Percentiles rank a stretch among this genome's conserved stretches.
Conservation (phyloP, 2,888 invertebrate genomes). For the Drosophila paranaensis region DNA sequence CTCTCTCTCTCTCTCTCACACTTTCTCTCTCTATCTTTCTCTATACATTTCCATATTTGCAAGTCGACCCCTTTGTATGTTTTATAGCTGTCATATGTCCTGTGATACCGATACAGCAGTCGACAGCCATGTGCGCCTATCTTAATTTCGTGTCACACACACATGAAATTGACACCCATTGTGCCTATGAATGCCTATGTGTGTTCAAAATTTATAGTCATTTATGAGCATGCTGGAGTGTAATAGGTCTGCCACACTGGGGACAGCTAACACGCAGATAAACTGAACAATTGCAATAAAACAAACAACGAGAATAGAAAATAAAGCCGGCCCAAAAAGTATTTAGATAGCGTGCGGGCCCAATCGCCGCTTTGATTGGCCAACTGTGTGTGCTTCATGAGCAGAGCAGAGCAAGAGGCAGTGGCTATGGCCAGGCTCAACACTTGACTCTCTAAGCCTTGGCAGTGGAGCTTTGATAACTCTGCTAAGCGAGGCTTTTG, state of each 20-base stretch:
- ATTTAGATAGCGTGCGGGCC: constrained; percentile 30
- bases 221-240: constrained; percentile 33
- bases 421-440: no score
- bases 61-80: constrained; percentile 42
- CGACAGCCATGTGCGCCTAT: constrained; percentile 69
- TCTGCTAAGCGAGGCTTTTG: background rate
- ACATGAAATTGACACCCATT: constrained; percentile 69
- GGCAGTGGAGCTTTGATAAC: background rate
- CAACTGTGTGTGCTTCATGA: constrained; percentile 16
- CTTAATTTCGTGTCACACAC: constrained; percentile 76
- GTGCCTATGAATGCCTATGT: constrained; percentile 5
- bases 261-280: constrained; percentile 67
- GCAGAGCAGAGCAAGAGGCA: no score
- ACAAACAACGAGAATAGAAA: constrained; percentile 6
- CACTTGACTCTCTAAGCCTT: no score
- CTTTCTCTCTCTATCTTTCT: background rate
- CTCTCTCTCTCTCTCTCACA: background rate
- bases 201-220: constrained; percentile 49
- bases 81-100: constrained; percentile 69
- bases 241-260: constrained; percentile 51
- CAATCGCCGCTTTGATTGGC: constrained; percentile 39
- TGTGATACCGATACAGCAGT: constrained; percentile 46
- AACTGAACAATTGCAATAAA: constrained; percentile 60
- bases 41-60: constrained; percentile 5
- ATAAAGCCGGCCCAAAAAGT: constrained; percentile 26